These are phyloP conservation scores for Salarias fasciatus DNA, from an alignment of 2,797 vertebrate species.

Conservation along the genomic window DNA sequence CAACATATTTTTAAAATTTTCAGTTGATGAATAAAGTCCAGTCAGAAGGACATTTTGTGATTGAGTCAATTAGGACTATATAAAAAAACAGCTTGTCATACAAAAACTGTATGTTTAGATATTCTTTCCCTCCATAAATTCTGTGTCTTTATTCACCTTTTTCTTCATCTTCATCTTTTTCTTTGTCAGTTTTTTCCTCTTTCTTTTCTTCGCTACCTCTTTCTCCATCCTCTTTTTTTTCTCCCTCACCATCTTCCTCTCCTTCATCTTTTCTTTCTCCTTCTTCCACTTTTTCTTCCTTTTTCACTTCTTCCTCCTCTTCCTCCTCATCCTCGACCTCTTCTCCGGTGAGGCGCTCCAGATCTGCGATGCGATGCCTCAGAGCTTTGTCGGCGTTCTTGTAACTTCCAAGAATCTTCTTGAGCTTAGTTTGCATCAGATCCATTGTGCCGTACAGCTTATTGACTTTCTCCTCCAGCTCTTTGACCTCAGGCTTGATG, in stretches of 20 bases:
- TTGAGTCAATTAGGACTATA: slow-evolving; percentile 14
- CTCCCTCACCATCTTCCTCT: slow-evolving; percentile 1
- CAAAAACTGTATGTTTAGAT: slow-evolving; percentile 28
- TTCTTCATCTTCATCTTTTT: not conserved
- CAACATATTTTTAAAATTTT: too few species aligned
- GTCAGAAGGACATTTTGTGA: slow-evolving; percentile 4
- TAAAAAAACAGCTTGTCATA: slow-evolving; percentile 23
- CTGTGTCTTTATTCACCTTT: slow-evolving; percentile 18
- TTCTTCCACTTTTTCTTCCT: slow-evolving; percentile 18
- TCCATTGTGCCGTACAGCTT: slow-evolving; percentile 87
- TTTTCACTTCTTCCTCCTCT: slow-evolving; percentile 60
- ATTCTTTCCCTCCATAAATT: slow-evolving; percentile 18
- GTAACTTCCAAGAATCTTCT: slow-evolving; percentile 87
- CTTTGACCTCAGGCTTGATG: slow-evolving; percentile 87
- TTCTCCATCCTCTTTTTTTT: slow-evolving; percentile 1
- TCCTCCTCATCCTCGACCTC: slow-evolving; percentile 75
- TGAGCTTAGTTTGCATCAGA: slow-evolving; percentile 89
- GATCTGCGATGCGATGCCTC: slow-evolving; percentile 83
- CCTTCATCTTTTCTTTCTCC: slow-evolving; percentile 27
- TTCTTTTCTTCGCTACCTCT: slow-evolving; percentile 9
- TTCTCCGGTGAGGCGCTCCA: slow-evolving; percentile 84
- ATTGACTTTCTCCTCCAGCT: slow-evolving; percentile 89
- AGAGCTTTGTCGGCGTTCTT: slow-evolving; percentile 83
- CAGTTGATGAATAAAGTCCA: slow-evolving; percentile 30
- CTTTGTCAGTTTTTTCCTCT: slow-evolving; percentile 3